These are phyloP conservation scores for Diaphora mendica DNA, from an alignment of 2,888 invertebrate species.

Conservation along the genomic window DNA sequence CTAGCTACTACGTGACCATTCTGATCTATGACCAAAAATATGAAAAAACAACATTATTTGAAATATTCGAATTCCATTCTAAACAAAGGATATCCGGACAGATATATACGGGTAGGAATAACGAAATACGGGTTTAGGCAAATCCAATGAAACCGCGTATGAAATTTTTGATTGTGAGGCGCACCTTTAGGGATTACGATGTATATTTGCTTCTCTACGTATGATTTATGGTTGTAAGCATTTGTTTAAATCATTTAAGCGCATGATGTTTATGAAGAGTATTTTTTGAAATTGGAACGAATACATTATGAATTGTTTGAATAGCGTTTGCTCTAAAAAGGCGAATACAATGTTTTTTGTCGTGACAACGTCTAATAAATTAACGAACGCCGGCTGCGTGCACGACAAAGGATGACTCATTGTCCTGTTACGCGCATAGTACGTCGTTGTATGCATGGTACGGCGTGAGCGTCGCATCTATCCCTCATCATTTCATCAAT, in stretches of 20 bases:
- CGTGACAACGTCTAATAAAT: no score
- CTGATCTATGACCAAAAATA: not conserved
- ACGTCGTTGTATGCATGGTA: no score
- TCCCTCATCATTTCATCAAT: no score
- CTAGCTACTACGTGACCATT: not conserved
- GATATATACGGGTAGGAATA: slow-evolving; percentile 8
- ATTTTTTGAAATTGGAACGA: slow-evolving; percentile 2
- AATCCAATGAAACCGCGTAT: slow-evolving; percentile 6
- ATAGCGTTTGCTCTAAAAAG: not conserved
- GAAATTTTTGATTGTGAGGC: slow-evolving; percentile 16
- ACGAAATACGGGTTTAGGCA: not conserved
- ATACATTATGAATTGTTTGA: not conserved
- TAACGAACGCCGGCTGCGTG: no score
- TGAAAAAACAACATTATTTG: not conserved
- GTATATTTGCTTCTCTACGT: slow-evolving; percentile 17
- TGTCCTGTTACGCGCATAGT: no score
- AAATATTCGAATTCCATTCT: not conserved
- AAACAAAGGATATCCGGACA: slow-evolving; percentile 8
- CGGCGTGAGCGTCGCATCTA: no score
- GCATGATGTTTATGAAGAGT: not conserved
- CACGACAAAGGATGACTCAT: no score
- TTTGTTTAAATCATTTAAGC: slow-evolving; percentile 16
- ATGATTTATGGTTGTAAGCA: slow-evolving; percentile 28
- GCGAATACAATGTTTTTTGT: not conserved
- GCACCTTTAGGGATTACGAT: slow-evolving; percentile 19